Conservation (phyloP, 2,888 invertebrate genomes). For the Clostera curtula region DNA sequence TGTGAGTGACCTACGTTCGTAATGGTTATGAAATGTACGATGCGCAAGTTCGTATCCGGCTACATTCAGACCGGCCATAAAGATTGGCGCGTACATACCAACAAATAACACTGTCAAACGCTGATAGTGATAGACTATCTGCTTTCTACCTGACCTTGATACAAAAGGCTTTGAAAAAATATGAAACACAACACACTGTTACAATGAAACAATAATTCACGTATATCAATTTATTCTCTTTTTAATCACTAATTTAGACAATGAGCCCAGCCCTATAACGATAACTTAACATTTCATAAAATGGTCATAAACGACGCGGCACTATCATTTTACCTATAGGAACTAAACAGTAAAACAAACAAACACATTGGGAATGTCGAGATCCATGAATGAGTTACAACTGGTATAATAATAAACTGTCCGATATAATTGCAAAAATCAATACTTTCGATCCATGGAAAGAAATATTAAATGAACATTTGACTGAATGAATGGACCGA, state of each 20-base stretch:
- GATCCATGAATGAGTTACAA: constrained; percentile 43
- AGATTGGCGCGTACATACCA: too few species aligned
- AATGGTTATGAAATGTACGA: too few species aligned
- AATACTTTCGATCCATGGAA: too few species aligned
- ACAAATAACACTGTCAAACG: too few species aligned
- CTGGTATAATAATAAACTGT: too few species aligned
- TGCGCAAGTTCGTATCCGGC: too few species aligned
- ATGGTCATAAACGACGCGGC: constrained; percentile 31
- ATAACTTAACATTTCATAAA: constrained; percentile 22
- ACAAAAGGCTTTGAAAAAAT: neutral
- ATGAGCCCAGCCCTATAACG: constrained; percentile 27
- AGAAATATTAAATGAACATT: too few species aligned
- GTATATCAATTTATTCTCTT: constrained; percentile 22
- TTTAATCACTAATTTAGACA: constrained; percentile 24
- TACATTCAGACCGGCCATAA: too few species aligned
- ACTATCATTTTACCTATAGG: constrained; percentile 24
- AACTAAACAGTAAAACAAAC: constrained; percentile 37
- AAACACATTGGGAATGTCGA: constrained; percentile 63
- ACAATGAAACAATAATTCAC: constrained; percentile 7
- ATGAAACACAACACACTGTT: neutral
- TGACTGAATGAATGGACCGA: too few species aligned
- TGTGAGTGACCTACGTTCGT: too few species aligned
- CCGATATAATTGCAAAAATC: too few species aligned
- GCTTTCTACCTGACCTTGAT: neutral
- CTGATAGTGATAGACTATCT: too few species aligned